Evolutionary conservation across 2,113 vertebrate species (phyloP).

Genomic region (Leptodactylus fuscus): DNA sequence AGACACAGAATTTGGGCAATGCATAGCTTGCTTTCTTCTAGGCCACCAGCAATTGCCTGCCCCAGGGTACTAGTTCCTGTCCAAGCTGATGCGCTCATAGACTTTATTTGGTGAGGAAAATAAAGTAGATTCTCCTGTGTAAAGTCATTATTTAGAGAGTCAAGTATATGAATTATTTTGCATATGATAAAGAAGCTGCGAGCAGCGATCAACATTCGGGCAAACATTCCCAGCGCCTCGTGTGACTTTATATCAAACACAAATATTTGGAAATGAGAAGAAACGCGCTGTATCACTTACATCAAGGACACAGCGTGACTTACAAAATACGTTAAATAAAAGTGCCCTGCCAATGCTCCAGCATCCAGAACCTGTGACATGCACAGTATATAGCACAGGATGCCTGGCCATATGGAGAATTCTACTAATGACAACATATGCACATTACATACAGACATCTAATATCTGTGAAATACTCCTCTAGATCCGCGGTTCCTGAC

Average conservation of each 20-base stretch:
- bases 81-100: background rate
- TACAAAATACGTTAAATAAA: background rate
- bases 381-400: too few species aligned
- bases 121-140: background rate
- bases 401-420: too few species aligned
- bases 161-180: background rate
- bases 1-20: background rate
- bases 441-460: too few species aligned
- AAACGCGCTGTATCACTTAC: background rate
- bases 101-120: background rate
- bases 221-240: slow-evolving; percentile 6
- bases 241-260: slow-evolving; percentile 26
- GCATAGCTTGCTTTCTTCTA: too few species aligned
- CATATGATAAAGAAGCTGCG: background rate
- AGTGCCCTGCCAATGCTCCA: background rate
- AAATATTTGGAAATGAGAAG: slow-evolving; percentile 4
- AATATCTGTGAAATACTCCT: too few species aligned
- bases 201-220: background rate
- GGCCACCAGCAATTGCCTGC: too few species aligned
- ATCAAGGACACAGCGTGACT: slow-evolving; percentile 11
- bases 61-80: too few species aligned
- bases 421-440: too few species aligned
- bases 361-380: background rate
- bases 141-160: slow-evolving; percentile 14
- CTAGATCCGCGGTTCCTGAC: too few species aligned